A percentile compares a stretch with the other conserved stretches of the same genome.
phyloP scores from a whole-genome alignment of 2,113 vertebrate genomes.

The Rhynchopsitta pachyrhyncha region DNA sequence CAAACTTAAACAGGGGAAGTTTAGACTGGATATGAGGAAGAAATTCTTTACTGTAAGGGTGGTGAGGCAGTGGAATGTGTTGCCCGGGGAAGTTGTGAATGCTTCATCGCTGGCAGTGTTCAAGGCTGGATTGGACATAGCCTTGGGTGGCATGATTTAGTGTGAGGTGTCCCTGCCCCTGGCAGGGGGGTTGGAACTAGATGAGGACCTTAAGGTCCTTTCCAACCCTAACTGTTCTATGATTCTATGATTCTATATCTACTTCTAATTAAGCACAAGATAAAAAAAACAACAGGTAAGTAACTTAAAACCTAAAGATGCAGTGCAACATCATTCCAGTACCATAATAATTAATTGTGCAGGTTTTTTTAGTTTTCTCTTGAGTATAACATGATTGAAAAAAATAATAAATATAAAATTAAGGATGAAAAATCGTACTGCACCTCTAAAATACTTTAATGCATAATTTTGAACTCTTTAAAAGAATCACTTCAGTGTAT shows the following conservation, averaged over 20 bases:
- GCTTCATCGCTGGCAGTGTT: no score
- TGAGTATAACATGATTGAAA: fast-evolving
- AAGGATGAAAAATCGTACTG: neutral
- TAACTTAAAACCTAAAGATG: neutral
- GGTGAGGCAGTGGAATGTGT: no score
- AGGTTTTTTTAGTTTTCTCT: neutral
- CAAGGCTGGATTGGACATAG: no score
- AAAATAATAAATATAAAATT: neutral
- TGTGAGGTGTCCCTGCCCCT: no score
- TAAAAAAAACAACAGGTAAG: neutral
- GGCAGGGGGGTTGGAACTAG: no score
- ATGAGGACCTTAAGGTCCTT: no score
- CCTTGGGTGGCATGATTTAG: no score
- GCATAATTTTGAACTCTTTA: neutral
- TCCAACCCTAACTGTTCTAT: no score
- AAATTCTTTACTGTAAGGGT: no score
- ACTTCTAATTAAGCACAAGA: neutral
- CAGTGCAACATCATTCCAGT: neutral
- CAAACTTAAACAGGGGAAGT: no score
- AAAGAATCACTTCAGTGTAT: neutral
- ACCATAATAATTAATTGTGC: neutral
- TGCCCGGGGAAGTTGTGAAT: no score
- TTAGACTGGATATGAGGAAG: no score
- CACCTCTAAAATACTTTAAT: neutral
- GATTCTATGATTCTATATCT: neutral